phyloP scores from a whole-genome alignment of 2,888 invertebrate species.

The Thecocarcelia acutangulata region DNA sequence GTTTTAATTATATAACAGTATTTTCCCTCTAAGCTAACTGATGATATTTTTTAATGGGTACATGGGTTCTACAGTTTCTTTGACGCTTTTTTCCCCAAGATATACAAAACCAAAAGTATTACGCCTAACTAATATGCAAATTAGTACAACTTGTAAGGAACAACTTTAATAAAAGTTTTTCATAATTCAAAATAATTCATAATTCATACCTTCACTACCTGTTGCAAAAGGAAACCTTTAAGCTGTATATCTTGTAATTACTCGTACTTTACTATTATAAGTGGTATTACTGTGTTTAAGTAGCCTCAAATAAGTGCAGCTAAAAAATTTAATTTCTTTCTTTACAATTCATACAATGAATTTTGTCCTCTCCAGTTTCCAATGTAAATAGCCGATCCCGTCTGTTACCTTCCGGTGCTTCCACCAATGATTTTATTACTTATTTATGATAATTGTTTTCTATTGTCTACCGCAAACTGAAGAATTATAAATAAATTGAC shows the following conservation, averaged over 20 bases:
- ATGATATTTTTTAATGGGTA: no score
- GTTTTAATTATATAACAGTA: no score
- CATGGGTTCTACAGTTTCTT: no score
- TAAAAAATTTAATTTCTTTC: background rate
- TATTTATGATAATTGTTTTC: conserved; percentile 49
- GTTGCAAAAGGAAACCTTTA: no score
- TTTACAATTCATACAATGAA: background rate
- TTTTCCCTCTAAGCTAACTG: no score
- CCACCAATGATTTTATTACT: conserved; percentile 35
- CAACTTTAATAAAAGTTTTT: no score
- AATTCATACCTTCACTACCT: no score
- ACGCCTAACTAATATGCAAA: no score
- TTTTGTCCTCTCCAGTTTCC: background rate
- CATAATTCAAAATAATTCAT: no score
- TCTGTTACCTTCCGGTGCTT: background rate
- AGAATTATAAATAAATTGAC: conserved; percentile 47
- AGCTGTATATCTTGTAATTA: background rate
- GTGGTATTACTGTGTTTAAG: background rate
- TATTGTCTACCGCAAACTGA: conserved; percentile 29
- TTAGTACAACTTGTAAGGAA: no score
- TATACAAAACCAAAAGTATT: no score
- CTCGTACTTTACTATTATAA: background rate
- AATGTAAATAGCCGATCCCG: background rate
- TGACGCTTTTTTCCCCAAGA: no score
- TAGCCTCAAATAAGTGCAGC: background rate